Percentiles rank a stretch among this genome's conserved stretches.
Evolutionary conservation across 2,113 vertebrate genomes (phyloP).

Genomic region (Archocentrus centrarchus): DNA sequence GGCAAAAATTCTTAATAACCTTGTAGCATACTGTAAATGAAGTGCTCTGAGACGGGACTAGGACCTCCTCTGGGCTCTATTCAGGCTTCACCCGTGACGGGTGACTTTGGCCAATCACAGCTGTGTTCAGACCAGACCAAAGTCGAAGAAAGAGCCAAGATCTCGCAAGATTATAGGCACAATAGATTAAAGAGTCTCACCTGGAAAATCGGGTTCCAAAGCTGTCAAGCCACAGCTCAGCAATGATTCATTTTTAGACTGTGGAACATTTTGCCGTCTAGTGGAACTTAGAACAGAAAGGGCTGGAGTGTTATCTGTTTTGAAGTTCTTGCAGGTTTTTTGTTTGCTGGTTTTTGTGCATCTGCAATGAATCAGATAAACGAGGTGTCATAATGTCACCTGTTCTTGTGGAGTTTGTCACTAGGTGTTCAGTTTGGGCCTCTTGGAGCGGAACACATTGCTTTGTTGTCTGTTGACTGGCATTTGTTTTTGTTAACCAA

Average conservation of each 20-base stretch:
- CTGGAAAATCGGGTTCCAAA: not conserved
- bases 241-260: not conserved
- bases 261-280: not conserved
- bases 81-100: not conserved
- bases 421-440: slow-evolving; percentile 8
- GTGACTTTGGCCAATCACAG: not conserved
- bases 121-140: not conserved
- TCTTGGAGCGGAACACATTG: not conserved
- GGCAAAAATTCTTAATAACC: not conserved
- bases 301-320: not conserved
- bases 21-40: not conserved
- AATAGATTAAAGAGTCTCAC: not conserved
- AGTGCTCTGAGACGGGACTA: not conserved
- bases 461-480: slow-evolving; percentile 37
- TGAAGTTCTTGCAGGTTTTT: not conserved
- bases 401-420: slow-evolving; percentile 5
- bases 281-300: not conserved
- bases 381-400: not conserved
- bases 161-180: no score
- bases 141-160: not conserved
- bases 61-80: not conserved
- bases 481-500: slow-evolving; percentile 34
- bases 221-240: not conserved
- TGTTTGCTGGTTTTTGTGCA: not conserved
- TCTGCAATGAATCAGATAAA: not conserved